phyloP scores from a whole-genome alignment of 2,113 vertebrate genomes.

The Chroicocephalus ridibundus region DNA sequence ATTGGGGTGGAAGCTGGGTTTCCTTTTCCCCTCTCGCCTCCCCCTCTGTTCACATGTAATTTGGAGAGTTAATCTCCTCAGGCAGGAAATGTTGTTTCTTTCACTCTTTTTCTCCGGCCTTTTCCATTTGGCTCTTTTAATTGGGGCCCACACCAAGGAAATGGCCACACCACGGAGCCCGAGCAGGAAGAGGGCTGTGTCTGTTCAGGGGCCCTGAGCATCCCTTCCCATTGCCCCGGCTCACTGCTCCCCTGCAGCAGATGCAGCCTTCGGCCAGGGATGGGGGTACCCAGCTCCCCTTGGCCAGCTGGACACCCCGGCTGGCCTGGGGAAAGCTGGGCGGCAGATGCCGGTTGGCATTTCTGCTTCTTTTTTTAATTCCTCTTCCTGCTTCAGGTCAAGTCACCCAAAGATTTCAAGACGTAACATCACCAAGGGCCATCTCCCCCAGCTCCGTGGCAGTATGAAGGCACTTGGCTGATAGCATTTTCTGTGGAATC shows the following conservation, averaged over 20 bases:
- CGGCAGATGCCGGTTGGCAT: background rate
- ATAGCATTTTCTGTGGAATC: background rate
- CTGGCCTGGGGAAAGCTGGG: background rate
- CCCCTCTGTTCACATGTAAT: constrained; percentile 61
- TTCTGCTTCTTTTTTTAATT: background rate
- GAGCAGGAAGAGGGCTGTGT: constrained; percentile 27
- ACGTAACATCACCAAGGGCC: background rate
- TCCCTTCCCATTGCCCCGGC: background rate
- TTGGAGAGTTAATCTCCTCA: constrained; percentile 73
- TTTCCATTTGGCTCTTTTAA: constrained; percentile 66
- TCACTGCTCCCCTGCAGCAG: rapidly evolving
- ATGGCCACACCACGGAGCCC: background rate
- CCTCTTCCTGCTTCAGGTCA: background rate
- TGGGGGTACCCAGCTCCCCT: background rate
- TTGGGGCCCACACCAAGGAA: constrained; percentile 59
- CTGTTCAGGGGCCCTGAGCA: background rate
- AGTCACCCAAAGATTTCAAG: background rate
- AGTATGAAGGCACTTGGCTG: background rate
- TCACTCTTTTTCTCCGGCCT: constrained; percentile 44
- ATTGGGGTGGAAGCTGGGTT: constrained; percentile 78
- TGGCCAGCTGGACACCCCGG: background rate
- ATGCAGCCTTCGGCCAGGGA: background rate
- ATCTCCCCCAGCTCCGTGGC: background rate
- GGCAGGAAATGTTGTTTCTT: constrained; percentile 69
- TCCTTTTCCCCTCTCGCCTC: constrained; percentile 75